phyloP scores from a whole-genome alignment of 2,797 vertebrate genomes.

The Hoplostethus atlanticus region DNA sequence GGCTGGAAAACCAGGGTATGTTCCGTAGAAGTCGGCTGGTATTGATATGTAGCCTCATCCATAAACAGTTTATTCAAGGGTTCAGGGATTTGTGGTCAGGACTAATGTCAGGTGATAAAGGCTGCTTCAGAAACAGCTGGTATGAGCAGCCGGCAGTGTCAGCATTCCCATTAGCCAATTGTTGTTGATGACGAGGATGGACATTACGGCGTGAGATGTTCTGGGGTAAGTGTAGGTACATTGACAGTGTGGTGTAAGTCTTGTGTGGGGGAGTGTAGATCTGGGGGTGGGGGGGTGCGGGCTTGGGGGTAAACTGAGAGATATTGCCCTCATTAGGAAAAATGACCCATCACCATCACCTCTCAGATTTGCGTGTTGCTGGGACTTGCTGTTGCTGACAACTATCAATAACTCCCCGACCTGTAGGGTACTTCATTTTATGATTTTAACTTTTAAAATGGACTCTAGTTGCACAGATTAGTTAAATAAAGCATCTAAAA shows the following conservation, averaged over 20 bases:
- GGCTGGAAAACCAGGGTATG: not conserved
- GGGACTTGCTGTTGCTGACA: no score
- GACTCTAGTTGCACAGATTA: no score
- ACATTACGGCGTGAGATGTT: not conserved
- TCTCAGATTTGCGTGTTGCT: no score
- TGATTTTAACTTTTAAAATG: no score
- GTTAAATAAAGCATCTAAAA: no score
- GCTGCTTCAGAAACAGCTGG: not conserved
- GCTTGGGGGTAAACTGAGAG: no score
- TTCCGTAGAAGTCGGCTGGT: not conserved
- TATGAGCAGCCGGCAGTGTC: not conserved
- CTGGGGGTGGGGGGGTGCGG: no score
- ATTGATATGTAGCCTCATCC: not conserved
- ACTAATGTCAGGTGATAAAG: not conserved
- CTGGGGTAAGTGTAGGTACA: not conserved
- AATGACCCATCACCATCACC: no score
- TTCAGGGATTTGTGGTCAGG: not conserved
- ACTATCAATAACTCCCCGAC: no score
- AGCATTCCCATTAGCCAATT: not conserved
- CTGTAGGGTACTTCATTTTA: no score
- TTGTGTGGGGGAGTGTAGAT: not conserved
- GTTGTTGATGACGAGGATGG: not conserved
- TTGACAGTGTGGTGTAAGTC: not conserved
- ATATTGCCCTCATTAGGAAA: no score
- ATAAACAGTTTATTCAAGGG: not conserved